Base-by-base conservation (phyloP, 2,888 invertebrate genomes). In the Trichopria drosophilae region DNA sequence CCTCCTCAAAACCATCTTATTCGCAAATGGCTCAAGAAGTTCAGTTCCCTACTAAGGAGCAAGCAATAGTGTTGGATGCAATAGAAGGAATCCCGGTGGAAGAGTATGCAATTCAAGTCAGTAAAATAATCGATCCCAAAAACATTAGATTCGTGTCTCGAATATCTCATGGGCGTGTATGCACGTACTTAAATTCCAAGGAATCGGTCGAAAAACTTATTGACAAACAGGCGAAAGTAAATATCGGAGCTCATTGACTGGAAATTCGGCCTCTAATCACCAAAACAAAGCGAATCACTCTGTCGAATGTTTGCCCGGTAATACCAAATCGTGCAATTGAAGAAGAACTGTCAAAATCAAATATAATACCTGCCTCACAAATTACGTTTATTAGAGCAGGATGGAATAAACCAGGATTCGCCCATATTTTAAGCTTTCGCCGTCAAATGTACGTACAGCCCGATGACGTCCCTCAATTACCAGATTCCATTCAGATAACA, bases 71-170 rank as follows among this genome's bases (percentile, higher is more conserved):
- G 18, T 5, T 44, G 7, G 44, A 44, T 35, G 9, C 23, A n/a
- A n/a, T 35, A 0, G 34, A 32, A 10, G 44, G 34, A 4, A 24
- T 34, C 9, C n/a, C 32, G 3, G 18, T 44, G 3, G 9, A 9
- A 10, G 44, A 44, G 15, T 44, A 44, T 35, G 19, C 34, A 9
- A 18, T 18, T 18, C 19, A 24, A n/a, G 18, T 44, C 3, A 19
- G n/a, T 10, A 32, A 23, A 3, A 23, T 20, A 23, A 44, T 16
- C 3, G 35, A 44, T 4, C 26, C 34, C 2, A 7, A 29, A n/a
- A 10, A 24, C 9, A 44, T 39, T 3, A 22, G 39, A 39, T 39
- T 24, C 13, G 24, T 39, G 4, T 39, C 39, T 24, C 39, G 24
- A 3, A 19, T 39, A 1, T 24, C 39, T 2, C 12, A 39, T n/a